Evolutionary conservation across 2,797 vertebrate genomes (phyloP), one percentile per base, ranked within the genome.

Genomic region (Scyliorhinus canicula): DNA sequence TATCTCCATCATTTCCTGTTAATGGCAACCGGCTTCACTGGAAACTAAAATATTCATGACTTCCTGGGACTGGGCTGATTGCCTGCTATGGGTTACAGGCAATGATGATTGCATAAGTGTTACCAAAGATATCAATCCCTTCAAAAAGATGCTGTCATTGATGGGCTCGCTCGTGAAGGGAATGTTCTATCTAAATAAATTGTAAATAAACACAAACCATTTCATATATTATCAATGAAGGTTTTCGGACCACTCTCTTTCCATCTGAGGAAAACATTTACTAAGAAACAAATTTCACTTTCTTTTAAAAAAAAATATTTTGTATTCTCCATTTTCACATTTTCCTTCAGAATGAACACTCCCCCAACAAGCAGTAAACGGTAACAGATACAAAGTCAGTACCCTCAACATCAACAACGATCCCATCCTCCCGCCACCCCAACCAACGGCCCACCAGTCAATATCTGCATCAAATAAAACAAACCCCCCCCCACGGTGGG

Each of bases 11-110:
- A 57, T 19, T 88, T 88, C 52, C 85, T 6, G 60, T 40, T 90
- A n/a, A 90, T n/a, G 52, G 52, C 52, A 57, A 60, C 7, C 40
- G 14, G 2, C 55, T 90, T 60, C 60, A n/a, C 86, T 60, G 55
- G 14, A 90, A 90, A n/a, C 86, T 40, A 57, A 90, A 90, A 90
- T 90, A 90, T 60, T 90, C n/a, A 90, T 60, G 52, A 40, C 35
- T 60, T 21, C 3, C 35, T 60, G 55, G 55, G 60, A 40, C 35
- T 60, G 86, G 52, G 35, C 4, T 60, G n/a, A 60, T 9, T 1
- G 35, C 0, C 35, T 60, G 86, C 0, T 21, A 60, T n/a, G 16
- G 60, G 86, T 60, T 60, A n/a, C 55, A 26, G 35, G 50, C 31
- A 16, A 35, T 16, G 3, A 19, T 55, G 4, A 55, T 55, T 35